Base-by-base conservation (phyloP, 1,140 invertebrate genomes). In the Armadillidium nasatum region DNA sequence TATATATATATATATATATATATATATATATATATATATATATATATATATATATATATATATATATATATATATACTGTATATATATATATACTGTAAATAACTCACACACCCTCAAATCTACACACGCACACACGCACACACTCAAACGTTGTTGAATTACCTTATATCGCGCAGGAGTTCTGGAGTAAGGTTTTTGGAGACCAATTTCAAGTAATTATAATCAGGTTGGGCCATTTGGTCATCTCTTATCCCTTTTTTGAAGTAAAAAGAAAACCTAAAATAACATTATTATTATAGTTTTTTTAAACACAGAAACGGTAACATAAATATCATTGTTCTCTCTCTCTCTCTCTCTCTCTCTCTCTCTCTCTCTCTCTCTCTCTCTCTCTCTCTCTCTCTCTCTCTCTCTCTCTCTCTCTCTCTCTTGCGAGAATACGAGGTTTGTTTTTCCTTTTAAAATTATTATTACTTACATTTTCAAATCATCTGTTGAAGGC, bases 221-320 rank as follows among this genome's bases (percentile, higher is more conserved):
- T 60, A 60, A 60, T 13, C 19, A 13, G 50, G 50, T 60, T 60
- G 2, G 4, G 50, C 50, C 50, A 60, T 60, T 60, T 60, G 50
- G 7, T 60, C 11, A 7, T 60, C 50, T 60, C 50, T 60, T 60
- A 60, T 60, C 19, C 50, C 50, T 60, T 60, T 13, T 15, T 60
- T 19, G 50, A 60, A 13, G 50, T 60, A 60, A 60, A 60, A 60
- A 19, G 11, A 60, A 60, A 60, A 60, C 50, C 50, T 60, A 60
- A 60, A 60, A 60, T 1, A 60, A 60, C 15, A 50, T 10, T 50
- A 50, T 50, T 10, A 50, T 10, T 50, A 15, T 50, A 10, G 15
- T 60, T 15, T 60, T 60, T 60, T 60, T 60, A 33, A 33, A 33
- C 2, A 33, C 6, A 6, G 33, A 33, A 33, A 33, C 33, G 2